These are phyloP conservation scores for Guaruba guarouba DNA, from an alignment of 2,113 vertebrate genomes.

Conservation along the genomic window DNA sequence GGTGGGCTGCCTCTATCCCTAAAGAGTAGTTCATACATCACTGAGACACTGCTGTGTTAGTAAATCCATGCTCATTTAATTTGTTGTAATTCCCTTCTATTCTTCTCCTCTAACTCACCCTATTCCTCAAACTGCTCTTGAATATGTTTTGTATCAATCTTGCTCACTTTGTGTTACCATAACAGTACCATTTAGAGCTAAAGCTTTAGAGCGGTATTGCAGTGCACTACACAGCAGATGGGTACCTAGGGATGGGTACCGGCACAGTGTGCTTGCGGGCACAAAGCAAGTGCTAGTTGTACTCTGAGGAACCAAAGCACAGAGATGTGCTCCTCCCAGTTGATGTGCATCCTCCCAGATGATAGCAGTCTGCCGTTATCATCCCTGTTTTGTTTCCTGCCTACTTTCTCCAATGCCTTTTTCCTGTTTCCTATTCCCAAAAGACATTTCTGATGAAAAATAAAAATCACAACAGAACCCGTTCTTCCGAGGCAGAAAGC, in stretches of 20 bases:
- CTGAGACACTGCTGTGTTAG: neutral
- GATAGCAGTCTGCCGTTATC: neutral
- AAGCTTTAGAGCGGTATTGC: neutral
- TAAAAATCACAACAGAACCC: neutral
- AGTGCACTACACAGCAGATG: neutral
- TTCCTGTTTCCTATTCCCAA: neutral
- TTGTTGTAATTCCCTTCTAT: neutral
- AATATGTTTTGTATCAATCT: neutral
- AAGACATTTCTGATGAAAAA: neutral
- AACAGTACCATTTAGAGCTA: neutral
- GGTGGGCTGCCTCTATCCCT: neutral
- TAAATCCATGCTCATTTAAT: neutral
- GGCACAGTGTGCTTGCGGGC: neutral
- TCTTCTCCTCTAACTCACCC: neutral
- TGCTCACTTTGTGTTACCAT: neutral
- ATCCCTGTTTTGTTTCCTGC: neutral
- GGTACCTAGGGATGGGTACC: neutral
- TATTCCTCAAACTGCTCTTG: neutral
- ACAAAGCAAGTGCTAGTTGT: neutral
- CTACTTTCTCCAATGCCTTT: neutral
- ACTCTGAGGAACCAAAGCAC: neutral
- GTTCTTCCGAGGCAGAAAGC: neutral
- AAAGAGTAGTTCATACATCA: neutral
- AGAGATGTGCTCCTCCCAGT: neutral
- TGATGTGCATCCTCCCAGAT: neutral